phyloP scores from a whole-genome alignment of 2,113 vertebrate genomes.

The Oostethus manadensis region DNA sequence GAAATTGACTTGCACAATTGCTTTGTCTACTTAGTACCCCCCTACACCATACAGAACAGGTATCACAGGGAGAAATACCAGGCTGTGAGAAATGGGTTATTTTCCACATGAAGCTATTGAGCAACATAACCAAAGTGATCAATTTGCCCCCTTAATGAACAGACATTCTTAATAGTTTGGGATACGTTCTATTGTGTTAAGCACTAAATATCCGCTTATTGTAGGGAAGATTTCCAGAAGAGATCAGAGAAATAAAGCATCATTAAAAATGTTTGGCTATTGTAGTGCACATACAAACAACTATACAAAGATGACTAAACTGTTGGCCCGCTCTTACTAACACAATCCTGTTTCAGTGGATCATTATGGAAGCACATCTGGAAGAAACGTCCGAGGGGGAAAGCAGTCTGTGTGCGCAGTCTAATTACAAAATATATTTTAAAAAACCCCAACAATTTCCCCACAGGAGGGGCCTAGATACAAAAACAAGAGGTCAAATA shows the following conservation, averaged over 20 bases:
- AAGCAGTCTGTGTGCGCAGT: constrained; percentile 26
- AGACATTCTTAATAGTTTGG: no score
- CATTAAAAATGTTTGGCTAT: constrained; percentile 18
- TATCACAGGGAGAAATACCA: no score
- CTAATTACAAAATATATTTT: constrained; percentile 36
- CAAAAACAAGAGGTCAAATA: constrained; percentile 74
- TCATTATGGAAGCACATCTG: constrained; percentile 72
- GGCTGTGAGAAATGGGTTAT: no score
- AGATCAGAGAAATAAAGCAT: background rate
- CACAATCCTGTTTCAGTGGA: constrained; percentile 33
- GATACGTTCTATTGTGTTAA: no score
- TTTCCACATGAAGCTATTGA: no score
- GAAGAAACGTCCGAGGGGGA: constrained; percentile 65
- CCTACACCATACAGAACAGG: no score
- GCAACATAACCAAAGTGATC: no score
- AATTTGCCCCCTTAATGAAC: no score
- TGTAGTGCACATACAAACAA: constrained; percentile 14
- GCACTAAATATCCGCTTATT: no score
- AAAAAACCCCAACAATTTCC: constrained; percentile 29
- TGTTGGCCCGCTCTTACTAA: constrained; percentile 43
- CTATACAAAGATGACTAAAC: constrained; percentile 35
- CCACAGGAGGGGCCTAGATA: constrained; percentile 51
- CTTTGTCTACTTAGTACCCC: no score
- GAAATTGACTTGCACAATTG: no score
- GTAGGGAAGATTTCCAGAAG: background rate